These are phyloP conservation scores for Tipula unca DNA, from an alignment of 2,888 invertebrate genomes.

Conservation along the genomic window DNA sequence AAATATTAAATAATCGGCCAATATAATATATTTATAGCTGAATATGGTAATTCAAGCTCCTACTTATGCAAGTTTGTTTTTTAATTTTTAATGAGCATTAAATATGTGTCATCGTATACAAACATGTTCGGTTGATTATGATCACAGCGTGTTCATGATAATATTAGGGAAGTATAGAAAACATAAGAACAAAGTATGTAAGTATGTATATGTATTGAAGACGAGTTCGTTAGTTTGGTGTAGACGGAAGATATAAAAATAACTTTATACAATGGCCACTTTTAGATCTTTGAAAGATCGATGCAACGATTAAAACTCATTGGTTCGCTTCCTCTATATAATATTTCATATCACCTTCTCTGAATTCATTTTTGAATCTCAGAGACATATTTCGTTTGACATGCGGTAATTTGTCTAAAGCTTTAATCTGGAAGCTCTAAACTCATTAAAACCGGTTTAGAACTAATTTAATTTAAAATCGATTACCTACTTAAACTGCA, in stretches of 20 bases:
- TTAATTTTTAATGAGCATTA: background rate
- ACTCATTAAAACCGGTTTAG: too few relatives aligned
- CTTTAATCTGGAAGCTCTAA: too few relatives aligned
- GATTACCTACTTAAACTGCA: too few relatives aligned
- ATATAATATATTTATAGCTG: background rate
- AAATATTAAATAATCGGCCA: background rate
- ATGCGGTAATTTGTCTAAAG: too few relatives aligned
- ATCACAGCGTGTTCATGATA: background rate
- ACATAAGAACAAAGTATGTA: background rate
- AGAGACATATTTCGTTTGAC: too few relatives aligned
- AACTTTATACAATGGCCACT: background rate
- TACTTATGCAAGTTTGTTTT: background rate
- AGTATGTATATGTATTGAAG: background rate
- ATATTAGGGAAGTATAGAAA: background rate
- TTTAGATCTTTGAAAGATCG: background rate
- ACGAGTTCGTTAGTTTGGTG: background rate
- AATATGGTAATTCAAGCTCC: background rate
- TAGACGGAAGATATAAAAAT: background rate
- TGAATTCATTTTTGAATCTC: too few relatives aligned
- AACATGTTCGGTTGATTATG: background rate
- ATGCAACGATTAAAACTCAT: background rate
- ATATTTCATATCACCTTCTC: background rate
- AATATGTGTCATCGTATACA: background rate
- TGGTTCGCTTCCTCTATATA: background rate
- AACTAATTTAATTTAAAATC: too few relatives aligned